Base-by-base conservation (phyloP, 2,888 invertebrate genomes). In the Trisateles emortualis region DNA sequence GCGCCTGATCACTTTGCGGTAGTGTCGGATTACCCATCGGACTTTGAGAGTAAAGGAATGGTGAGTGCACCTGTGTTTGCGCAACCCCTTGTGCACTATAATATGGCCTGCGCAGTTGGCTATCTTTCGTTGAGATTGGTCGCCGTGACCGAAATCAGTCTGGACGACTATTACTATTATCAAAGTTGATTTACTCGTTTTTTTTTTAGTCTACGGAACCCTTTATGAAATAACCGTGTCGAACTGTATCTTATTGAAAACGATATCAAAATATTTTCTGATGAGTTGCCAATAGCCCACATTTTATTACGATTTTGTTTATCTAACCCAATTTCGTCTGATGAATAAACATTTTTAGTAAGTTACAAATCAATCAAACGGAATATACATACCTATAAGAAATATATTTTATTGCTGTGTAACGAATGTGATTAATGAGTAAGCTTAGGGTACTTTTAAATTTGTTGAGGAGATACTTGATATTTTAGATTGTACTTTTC, bases 391-490 rank as follows among this genome's bases (percentile, higher is more conserved):
- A n/a, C n/a, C n/a, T 13, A 11, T 8, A 16, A 32, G 8, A 22
- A 2, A 11, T 11, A 17, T 4, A 39, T 40, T 10, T 39, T 39
- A 13, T 47, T 10, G 5, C 19, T 47, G 1, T n/a, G 14, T 53
- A 52, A 70, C 53, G 55, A 61, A 53, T 48, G 58, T 61, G 41
- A 50, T 60, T 48, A 54, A 57, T 56, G 26, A 54, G 38, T 38
- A 5, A 8, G 13, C 33, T 19, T 19, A 19, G 26, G 9, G 1
- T 26, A 26, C 26, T 26, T 26, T 26, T 22, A n/a, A n/a, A n/a
- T n/a, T n/a, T n/a, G n/a, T 3, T 26, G 9, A 6, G 4, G 9
- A 1, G 5, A 5, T 22, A 5, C 22, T 22, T 5, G 22, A 26
- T 26, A 26, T 26, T 26, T 4, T 8, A 26, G 8, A 8, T 8